Conservation (phyloP, 2,888 invertebrate species). For the Anoncus sp. region DNA sequence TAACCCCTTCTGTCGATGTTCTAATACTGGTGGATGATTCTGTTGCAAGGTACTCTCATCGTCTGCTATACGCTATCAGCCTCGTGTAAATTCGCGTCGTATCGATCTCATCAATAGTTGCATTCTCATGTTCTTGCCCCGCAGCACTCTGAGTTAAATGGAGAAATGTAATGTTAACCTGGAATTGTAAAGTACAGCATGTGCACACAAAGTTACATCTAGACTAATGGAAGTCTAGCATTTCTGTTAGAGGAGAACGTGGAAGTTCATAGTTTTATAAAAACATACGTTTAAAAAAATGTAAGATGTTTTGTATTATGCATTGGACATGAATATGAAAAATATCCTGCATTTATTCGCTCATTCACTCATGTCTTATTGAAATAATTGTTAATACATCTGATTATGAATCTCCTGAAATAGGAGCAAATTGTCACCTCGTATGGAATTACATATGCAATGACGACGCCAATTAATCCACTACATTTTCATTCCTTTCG, state of each 20-base stretch:
- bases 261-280: not conserved
- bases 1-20: conserved; percentile 36
- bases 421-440: conserved; percentile 18
- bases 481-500: conserved; percentile 51
- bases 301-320: not conserved
- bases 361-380: not conserved
- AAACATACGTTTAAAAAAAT: not conserved
- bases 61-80: conserved; percentile 69
- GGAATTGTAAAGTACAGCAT: conserved; percentile 17
- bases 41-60: conserved; percentile 45
- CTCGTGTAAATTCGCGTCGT: conserved; percentile 70
- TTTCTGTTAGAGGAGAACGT: not conserved
- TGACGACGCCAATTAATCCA: conserved; percentile 51
- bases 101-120: conserved; percentile 70
- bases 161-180: conserved; percentile 35
- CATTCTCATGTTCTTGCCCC: conserved; percentile 55
- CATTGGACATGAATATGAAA: not conserved
- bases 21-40: conserved; percentile 34
- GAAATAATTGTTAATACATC: conserved; percentile 3
- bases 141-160: conserved; percentile 49
- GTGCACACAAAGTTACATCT: conserved; percentile 28
- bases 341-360: conserved; percentile 14
- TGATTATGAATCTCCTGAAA: conserved; percentile 8
- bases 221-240: conserved; percentile 7
- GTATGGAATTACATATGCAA: conserved; percentile 41